Evolutionary conservation across 2,797 vertebrate genomes (phyloP).

Genomic region (Mycteria americana): DNA sequence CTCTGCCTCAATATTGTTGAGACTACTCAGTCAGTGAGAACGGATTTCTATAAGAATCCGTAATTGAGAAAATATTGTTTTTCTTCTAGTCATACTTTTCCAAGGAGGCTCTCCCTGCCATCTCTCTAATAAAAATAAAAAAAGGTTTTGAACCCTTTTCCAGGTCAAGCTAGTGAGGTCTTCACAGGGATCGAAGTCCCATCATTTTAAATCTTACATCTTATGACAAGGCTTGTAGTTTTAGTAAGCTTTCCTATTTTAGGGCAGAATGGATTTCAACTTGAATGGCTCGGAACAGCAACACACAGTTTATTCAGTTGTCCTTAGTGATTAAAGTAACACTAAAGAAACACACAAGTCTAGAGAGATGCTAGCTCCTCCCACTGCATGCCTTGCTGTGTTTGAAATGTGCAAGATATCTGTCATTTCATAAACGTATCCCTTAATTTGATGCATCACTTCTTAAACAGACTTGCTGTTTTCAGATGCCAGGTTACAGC

Average conservation of each 20-base stretch:
- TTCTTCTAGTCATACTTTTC: neutral
- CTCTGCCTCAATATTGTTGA: neutral
- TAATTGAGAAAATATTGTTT: neutral
- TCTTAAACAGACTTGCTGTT: neutral
- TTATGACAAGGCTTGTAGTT: neutral
- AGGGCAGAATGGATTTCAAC: neutral
- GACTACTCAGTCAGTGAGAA: neutral
- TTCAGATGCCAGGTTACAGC: neutral
- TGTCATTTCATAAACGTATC: neutral
- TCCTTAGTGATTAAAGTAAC: neutral
- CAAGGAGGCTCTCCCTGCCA: neutral
- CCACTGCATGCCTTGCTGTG: accelerated
- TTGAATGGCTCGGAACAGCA: neutral
- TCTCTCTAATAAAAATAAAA: neutral
- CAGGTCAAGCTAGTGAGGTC: neutral
- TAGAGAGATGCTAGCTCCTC: neutral
- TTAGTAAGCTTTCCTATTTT: neutral
- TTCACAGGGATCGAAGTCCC: neutral
- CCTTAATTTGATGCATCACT: neutral
- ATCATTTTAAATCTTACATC: neutral
- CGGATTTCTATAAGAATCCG: neutral
- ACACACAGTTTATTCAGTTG: neutral
- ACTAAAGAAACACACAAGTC: neutral
- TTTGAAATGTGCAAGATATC: neutral
- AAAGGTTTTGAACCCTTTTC: neutral